These are phyloP conservation scores for Eclectus roratus DNA, from an alignment of 2,113 vertebrate genomes.

Conservation along the genomic window DNA sequence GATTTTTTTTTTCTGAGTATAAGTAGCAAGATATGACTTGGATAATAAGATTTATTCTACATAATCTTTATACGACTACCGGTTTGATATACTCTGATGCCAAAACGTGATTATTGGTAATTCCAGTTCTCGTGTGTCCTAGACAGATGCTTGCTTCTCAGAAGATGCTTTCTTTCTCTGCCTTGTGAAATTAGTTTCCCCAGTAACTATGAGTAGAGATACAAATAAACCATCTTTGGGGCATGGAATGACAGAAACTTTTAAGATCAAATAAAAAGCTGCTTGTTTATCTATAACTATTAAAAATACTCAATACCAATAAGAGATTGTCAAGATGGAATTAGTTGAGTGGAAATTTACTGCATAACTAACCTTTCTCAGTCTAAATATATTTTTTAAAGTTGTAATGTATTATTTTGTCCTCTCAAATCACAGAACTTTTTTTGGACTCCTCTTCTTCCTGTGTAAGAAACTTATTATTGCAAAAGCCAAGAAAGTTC, in stretches of 20 bases:
- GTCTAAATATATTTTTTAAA: neutral
- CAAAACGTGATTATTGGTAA: neutral
- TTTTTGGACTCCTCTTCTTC: neutral
- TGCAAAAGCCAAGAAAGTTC: neutral
- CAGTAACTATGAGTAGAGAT: neutral
- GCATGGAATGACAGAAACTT: neutral
- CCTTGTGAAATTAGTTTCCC: fast-evolving
- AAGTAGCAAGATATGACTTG: neutral
- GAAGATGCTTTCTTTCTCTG: neutral
- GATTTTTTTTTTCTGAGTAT: neutral
- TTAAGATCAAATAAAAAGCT: neutral
- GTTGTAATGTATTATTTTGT: neutral
- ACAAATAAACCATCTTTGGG: neutral
- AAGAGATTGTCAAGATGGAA: neutral
- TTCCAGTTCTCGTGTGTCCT: neutral
- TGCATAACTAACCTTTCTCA: neutral
- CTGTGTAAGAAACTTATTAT: neutral
- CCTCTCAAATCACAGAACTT: neutral
- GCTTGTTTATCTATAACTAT: neutral
- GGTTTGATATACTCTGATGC: neutral
- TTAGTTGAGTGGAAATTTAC: neutral
- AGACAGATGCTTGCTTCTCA: neutral
- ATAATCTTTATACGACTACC: neutral
- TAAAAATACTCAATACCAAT: neutral
- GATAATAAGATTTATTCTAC: neutral